Evolutionary conservation across 2,797 vertebrate species (phyloP).

Genomic region (Paratrypauchen microcephalus): DNA sequence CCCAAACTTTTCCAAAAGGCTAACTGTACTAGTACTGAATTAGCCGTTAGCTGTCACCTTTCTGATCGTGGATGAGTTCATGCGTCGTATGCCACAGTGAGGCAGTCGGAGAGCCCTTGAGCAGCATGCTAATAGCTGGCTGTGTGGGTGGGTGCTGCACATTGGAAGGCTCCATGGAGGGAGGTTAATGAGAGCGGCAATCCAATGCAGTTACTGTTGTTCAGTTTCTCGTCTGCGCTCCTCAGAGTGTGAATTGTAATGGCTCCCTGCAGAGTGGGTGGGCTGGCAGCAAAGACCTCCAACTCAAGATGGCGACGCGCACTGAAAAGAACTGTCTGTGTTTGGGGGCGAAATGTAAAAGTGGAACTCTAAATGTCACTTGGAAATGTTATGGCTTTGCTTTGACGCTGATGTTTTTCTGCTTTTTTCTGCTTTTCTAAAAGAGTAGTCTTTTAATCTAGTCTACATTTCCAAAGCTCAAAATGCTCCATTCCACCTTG

Average conservation of each 20-base stretch:
- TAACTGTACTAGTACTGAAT: slow-evolving; percentile 25
- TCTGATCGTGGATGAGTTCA: slow-evolving; percentile 48
- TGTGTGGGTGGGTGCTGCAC: slow-evolving; percentile 68
- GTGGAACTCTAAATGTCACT: background rate
- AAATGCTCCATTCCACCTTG: too few species aligned
- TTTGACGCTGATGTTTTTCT: too few species aligned
- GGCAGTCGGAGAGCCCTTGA: slow-evolving; percentile 61
- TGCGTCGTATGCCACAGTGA: slow-evolving; percentile 35
- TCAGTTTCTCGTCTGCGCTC: slow-evolving; percentile 66
- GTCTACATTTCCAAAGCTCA: too few species aligned
- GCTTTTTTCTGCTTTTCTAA: too few species aligned
- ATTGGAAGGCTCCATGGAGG: slow-evolving; percentile 66
- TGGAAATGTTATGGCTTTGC: slow-evolving; percentile 6
- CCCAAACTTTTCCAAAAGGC: slow-evolving; percentile 13
- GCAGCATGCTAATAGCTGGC: slow-evolving; percentile 62
- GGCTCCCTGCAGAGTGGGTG: slow-evolving; percentile 70
- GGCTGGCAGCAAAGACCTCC: slow-evolving; percentile 60
- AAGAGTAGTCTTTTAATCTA: too few species aligned
- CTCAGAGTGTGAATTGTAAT: slow-evolving; percentile 68
- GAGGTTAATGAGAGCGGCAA: slow-evolving; percentile 73
- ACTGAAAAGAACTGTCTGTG: slow-evolving; percentile 30
- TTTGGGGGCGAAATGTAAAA: slow-evolving; percentile 8
- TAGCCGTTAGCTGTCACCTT: slow-evolving; percentile 52
- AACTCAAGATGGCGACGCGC: slow-evolving; percentile 50
- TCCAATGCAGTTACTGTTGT: slow-evolving; percentile 61